phyloP scores from a whole-genome alignment of 1,140 invertebrate genomes.

The Calosoma granatense region DNA sequence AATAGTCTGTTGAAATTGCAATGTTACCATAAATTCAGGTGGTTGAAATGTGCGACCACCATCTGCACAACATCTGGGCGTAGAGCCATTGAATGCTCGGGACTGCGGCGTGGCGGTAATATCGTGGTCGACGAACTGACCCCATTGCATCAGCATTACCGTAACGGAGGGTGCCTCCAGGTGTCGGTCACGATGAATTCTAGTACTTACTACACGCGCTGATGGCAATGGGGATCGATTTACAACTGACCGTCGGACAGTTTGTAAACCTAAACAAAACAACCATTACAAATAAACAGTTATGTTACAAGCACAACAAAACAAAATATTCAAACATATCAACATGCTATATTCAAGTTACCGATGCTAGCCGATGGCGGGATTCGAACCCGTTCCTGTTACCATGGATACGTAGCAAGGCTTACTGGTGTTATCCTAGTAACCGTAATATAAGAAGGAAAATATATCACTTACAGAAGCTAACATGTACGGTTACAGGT shows the following conservation, averaged over 20 bases:
- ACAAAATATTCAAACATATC: too few relatives aligned
- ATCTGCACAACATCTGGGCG: constrained; percentile 66
- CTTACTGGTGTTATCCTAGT: too few relatives aligned
- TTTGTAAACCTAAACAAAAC: constrained; percentile 27
- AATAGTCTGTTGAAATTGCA: too few relatives aligned
- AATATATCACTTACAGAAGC: too few relatives aligned
- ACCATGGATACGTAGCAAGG: too few relatives aligned
- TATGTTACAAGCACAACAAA: too few relatives aligned
- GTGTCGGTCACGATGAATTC: constrained; percentile 53
- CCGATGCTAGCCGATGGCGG: too few relatives aligned
- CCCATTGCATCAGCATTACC: constrained; percentile 79
- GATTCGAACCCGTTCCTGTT: too few relatives aligned
- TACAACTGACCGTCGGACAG: constrained; percentile 38
- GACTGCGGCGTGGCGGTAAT: constrained; percentile 57
- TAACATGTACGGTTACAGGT: too few relatives aligned
- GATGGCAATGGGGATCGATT: constrained; percentile 50
- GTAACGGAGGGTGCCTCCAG: constrained; percentile 48
- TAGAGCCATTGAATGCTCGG: constrained; percentile 67
- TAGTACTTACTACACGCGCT: constrained; percentile 51
- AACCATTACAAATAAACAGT: too few relatives aligned
- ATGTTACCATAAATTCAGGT: constrained; percentile 47
- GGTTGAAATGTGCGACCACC: constrained; percentile 49
- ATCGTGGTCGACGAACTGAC: constrained; percentile 75
- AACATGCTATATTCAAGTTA: too few relatives aligned
- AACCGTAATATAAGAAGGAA: too few relatives aligned